Base-by-base conservation (phyloP, 1,140 invertebrate species). In the Ceratina japonica region DNA sequence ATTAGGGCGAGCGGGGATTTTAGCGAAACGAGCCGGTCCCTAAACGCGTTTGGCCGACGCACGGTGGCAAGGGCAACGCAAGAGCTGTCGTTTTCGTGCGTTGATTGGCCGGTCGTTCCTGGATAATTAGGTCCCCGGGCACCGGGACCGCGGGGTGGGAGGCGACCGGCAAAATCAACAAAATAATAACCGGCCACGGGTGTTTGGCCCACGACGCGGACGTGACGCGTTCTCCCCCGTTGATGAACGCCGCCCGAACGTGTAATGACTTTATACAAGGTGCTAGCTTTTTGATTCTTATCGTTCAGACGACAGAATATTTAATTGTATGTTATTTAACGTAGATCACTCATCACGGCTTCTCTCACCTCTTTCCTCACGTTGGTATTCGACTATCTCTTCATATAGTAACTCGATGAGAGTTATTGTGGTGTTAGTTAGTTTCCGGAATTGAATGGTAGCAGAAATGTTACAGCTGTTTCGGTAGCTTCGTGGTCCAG, bases 151-250 rank as follows among this genome's bases (percentile, higher is more conserved):
- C 12, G 31, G 51, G 65, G 66, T 62, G 31, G 82, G 65, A 37
- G 69, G 37, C 61, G 62, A 56, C 18, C 69, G 62, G 81, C 81
- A 87, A 89, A 89, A 90, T 88, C 85, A 82, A 88, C 76, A 87
- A 90, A 90, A 89, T 88, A 86, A 85, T 85, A 84, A 84, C 77
- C 74, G 74, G 52, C 81, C 74, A 79, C 58, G 76, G 80, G 84
- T 86, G 87, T 86, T 87, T 82, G 83, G 78, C 37, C 79, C 64
- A 82, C 51, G 66, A 77, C 66, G 66, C 27, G 44, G 56, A 71
- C 66, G 75, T 58, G 75, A 62, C 65, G 66, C 27, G 73, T 71
- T 16, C 58, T 18, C 18, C 54, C 54, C 44, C 51, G 65, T 62
- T 71, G 68, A 77, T 51, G 66, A 71, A 56, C 27, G 31, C 18